Conservation (phyloP, 2,888 invertebrate genomes). For the Atherix ibis region DNA sequence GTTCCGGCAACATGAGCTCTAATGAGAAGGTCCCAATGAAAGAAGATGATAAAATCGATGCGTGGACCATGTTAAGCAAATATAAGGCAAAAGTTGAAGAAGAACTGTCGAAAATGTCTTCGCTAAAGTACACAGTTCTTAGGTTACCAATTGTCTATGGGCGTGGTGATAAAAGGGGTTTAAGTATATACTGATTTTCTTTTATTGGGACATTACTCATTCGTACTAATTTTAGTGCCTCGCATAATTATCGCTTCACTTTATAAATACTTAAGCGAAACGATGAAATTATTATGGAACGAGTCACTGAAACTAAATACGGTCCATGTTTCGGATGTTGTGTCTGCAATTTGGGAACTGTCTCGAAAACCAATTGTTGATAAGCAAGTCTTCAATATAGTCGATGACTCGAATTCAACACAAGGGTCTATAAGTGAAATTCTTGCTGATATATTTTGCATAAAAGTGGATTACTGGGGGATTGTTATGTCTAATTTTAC, state of each 20-base stretch:
- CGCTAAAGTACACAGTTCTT: slow-evolving; percentile 59
- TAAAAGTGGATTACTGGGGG: slow-evolving; percentile 78
- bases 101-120: slow-evolving; percentile 47
- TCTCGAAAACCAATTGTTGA: slow-evolving; percentile 36
- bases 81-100: slow-evolving; percentile 74
- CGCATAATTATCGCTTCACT: slow-evolving; percentile 74
- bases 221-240: slow-evolving; percentile 42
- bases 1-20: slow-evolving; percentile 66
- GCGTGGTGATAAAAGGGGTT: slow-evolving; percentile 61
- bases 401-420: slow-evolving; percentile 67
- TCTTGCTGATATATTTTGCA: slow-evolving; percentile 66
- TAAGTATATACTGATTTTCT: slow-evolving; percentile 43
- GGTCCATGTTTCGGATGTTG: slow-evolving; percentile 73
- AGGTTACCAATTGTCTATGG: slow-evolving; percentile 81
- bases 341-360: slow-evolving; percentile 64
- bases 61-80: slow-evolving; percentile 72
- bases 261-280: slow-evolving; percentile 74
- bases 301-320: slow-evolving; percentile 73
- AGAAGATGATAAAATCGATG: slow-evolving; percentile 60
- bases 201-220: not conserved
- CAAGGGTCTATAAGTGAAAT: slow-evolving; percentile 72
- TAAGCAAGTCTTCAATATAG: slow-evolving; percentile 60
- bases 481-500: slow-evolving; percentile 65
- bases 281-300: slow-evolving; percentile 85
- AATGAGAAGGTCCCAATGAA: slow-evolving; percentile 62